phyloP scores from a whole-genome alignment of 2,888 invertebrate species.

The Cephus pulcher region DNA sequence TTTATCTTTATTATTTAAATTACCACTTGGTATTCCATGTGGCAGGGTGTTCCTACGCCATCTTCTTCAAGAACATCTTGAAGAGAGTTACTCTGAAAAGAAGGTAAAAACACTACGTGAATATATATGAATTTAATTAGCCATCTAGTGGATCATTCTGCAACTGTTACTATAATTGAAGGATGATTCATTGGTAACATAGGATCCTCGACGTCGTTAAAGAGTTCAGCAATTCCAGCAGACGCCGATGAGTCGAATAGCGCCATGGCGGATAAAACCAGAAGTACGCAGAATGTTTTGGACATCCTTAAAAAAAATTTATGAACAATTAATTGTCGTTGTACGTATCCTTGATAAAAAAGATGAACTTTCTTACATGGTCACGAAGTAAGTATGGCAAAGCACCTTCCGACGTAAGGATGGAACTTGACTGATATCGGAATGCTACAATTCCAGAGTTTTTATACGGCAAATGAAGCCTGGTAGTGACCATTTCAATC shows the following conservation, averaged over 20 bases:
- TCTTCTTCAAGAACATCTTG: slow-evolving; percentile 9
- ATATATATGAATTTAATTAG: slow-evolving; percentile 1
- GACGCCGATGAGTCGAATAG: not conserved
- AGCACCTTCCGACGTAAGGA: slow-evolving; percentile 1
- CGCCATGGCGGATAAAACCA: not conserved
- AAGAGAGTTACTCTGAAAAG: slow-evolving; percentile 17
- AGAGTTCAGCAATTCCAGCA: slow-evolving; percentile 15
- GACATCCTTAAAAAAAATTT: not conserved
- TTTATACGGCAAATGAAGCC: slow-evolving; percentile 19
- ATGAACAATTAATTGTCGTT: too few species aligned
- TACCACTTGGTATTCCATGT: slow-evolving; percentile 29
- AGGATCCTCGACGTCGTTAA: slow-evolving; percentile 14
- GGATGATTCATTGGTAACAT: not conserved
- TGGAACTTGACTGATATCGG: slow-evolving; percentile 14
- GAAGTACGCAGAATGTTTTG: not conserved
- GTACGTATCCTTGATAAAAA: too few species aligned
- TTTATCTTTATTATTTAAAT: slow-evolving; percentile 2
- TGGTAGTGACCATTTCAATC: slow-evolving; percentile 11
- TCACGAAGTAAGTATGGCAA: not conserved
- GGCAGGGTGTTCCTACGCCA: slow-evolving; percentile 15
- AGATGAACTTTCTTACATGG: too few species aligned
- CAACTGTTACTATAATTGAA: not conserved
- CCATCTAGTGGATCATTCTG: too few species aligned
- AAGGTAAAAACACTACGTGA: not conserved
- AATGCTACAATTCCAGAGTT: slow-evolving; percentile 1